These are phyloP conservation scores for Oscarella lobularis DNA, from an alignment of 37 sponge, comb jelly and placozoan species.

Conservation along the genomic window DNA sequence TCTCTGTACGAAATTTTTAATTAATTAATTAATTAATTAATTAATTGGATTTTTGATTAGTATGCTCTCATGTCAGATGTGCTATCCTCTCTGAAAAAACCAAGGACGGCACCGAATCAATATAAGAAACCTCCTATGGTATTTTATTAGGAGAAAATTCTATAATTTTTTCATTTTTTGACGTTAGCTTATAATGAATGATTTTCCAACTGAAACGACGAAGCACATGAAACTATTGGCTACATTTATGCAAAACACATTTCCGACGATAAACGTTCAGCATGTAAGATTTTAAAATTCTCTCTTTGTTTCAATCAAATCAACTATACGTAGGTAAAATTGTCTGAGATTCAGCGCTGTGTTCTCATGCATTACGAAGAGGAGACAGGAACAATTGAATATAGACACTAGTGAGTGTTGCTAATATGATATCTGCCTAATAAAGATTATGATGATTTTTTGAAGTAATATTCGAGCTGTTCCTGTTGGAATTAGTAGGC, in stretches of 20 bases:
- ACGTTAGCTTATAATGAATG: conserved; percentile 45
- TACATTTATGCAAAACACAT: conserved; percentile 64
- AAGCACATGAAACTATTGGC: conserved; percentile 29
- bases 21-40: too few species aligned
- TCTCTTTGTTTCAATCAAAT: background rate
- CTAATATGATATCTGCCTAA: background rate
- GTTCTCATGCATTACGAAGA: conserved; percentile 38
- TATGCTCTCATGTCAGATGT: conserved; percentile 46
- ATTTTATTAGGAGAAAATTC: background rate
- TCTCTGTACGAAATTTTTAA: conserved; percentile 29
- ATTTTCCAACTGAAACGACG: conserved; percentile 24
- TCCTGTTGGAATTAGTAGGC: conserved; percentile 47
- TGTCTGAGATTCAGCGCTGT: conserved; percentile 51
- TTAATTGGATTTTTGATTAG: too few species aligned
- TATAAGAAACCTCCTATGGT: background rate
- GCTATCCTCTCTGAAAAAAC: conserved; percentile 26
- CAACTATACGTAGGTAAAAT: conserved; percentile 36
- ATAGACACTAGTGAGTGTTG: conserved; percentile 68
- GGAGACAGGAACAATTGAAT: conserved; percentile 29
- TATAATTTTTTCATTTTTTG: background rate
- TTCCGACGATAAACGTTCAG: conserved; percentile 57
- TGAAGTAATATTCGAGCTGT: conserved; percentile 36
- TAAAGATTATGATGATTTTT: background rate
- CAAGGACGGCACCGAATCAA: conserved; percentile 6
- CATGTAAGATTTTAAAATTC: conserved; percentile 16